A percentile compares a stretch with the other conserved stretches of the same genome.
These are phyloP conservation scores for Cynodonichthys magdalenae DNA, from an alignment of 2,797 vertebrate species.

Conservation along the genomic window DNA sequence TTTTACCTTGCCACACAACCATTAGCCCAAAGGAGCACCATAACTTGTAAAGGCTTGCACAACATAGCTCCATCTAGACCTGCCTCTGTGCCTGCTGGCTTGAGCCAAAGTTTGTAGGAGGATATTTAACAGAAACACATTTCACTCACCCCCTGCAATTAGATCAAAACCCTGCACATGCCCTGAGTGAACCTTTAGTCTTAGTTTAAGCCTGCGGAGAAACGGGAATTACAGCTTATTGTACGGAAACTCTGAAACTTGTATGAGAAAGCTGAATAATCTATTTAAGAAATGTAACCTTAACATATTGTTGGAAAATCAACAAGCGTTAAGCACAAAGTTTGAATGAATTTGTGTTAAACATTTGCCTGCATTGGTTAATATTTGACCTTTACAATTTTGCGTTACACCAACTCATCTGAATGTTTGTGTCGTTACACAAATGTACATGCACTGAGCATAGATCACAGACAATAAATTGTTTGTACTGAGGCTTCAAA, in stretches of 20 bases:
- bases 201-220: slow-evolving; percentile 34
- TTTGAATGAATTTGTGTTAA: no score
- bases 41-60: slow-evolving; percentile 73
- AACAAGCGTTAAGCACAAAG: no score
- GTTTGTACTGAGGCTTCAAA: no score
- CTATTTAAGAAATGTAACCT: no score
- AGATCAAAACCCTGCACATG: slow-evolving; percentile 22
- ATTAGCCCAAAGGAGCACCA: slow-evolving; percentile 67
- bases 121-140: slow-evolving; percentile 48
- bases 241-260: slow-evolving; percentile 9
- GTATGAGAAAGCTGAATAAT: background rate
- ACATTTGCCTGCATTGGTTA: no score
- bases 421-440: no score
- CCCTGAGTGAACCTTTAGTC: slow-evolving; percentile 27
- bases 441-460: no score
- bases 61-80: slow-evolving; percentile 29
- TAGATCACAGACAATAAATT: no score
- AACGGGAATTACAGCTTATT: slow-evolving; percentile 29
- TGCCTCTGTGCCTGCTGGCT: slow-evolving; percentile 42
- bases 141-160: slow-evolving; percentile 49
- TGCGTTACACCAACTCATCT: no score
- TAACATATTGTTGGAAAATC: no score
- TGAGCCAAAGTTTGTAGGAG: slow-evolving; percentile 42
- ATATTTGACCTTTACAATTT: no score
- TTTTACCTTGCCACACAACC: slow-evolving; percentile 69